Base-by-base conservation (phyloP, 37 sponge, comb jelly and placozoan genomes). In the Theonella swinhoei region DNA sequence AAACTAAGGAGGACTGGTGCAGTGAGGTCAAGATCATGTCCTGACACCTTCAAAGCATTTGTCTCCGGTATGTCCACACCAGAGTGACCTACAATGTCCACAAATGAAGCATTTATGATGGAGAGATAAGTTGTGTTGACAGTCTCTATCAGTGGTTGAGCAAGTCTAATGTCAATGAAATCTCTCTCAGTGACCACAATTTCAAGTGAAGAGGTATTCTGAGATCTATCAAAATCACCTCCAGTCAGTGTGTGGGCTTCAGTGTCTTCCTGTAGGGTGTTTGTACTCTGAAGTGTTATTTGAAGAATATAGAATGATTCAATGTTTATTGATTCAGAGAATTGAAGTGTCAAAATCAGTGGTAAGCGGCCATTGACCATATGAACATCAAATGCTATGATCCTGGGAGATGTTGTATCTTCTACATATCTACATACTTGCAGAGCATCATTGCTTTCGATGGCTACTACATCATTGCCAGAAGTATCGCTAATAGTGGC, bases 151-250 rank as follows among this genome's bases (percentile, higher is more conserved):
- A 95, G 75, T 40, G 95, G 92, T 31, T 86, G 68, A 22, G 58
- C 30, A 33, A 92, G 65, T 42, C 88, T 43, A 22, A 94, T 88
- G 64, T 78, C 84, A 24, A 91, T 79, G 85, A 91, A 90, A 64
- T 94, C 95, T 28, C 47, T 39, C 24, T 87, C 95, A 38, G 88
- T 94, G 41, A 76, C 84, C 35, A 80, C 91, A 66, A 94, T 62
- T 4, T 14, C 72, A 9, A 94, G 59, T 39, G 70, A 69, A 20
- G 83, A 80, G 9, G 91, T 68, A 41, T 84, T 75, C 26, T 38
- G 62, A 1, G 77, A 43, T 47, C 54, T 47, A 0, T 75, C 54
- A 26, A 63, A 91, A n/a, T 31, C 38, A 32, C 85, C 91, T 41
- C 80, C 80, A 36, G 85, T 94, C n/a, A 94, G 85, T 2, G 85